Conservation (phyloP, 2,888 invertebrate genomes). For the Abscondita cerata region DNA sequence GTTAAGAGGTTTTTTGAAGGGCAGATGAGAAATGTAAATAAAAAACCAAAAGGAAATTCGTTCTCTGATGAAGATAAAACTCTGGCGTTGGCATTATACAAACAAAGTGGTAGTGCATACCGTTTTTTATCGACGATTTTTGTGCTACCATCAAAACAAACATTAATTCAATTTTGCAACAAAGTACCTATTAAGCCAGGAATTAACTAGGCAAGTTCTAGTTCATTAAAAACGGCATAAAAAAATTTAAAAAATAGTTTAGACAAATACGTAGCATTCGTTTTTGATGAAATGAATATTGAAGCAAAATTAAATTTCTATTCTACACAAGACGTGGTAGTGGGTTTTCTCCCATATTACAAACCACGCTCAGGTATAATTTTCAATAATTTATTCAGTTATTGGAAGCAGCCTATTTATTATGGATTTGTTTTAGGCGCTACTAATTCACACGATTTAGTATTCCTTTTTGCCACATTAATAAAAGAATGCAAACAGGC, state of each 20-base stretch:
- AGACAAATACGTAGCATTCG: slow-evolving; percentile 9
- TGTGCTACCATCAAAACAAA: neutral
- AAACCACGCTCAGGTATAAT: neutral
- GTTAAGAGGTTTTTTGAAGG: neutral
- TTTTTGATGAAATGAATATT: slow-evolving; percentile 23
- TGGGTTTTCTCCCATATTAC: neutral
- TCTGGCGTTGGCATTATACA: neutral
- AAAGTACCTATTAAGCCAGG: slow-evolving; percentile 16
- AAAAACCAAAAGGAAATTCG: neutral
- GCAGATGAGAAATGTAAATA: neutral
- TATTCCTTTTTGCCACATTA: neutral
- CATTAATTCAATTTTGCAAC: slow-evolving; percentile 13
- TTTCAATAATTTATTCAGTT: no score
- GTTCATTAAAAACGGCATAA: neutral
- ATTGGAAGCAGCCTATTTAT: neutral
- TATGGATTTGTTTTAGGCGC: neutral
- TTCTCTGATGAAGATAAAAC: slow-evolving; percentile 8
- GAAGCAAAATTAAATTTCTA: slow-evolving; percentile 4
- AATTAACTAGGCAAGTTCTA: slow-evolving; percentile 10
- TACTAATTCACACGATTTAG: neutral
- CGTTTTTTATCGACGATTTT: neutral
- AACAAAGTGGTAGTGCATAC: slow-evolving; percentile 1
- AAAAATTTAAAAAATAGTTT: slow-evolving; percentile 9
- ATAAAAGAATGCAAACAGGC: neutral
- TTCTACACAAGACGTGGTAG: neutral